Conservation (phyloP, 1,140 invertebrate genomes). For the Anthonomus grandis region DNA sequence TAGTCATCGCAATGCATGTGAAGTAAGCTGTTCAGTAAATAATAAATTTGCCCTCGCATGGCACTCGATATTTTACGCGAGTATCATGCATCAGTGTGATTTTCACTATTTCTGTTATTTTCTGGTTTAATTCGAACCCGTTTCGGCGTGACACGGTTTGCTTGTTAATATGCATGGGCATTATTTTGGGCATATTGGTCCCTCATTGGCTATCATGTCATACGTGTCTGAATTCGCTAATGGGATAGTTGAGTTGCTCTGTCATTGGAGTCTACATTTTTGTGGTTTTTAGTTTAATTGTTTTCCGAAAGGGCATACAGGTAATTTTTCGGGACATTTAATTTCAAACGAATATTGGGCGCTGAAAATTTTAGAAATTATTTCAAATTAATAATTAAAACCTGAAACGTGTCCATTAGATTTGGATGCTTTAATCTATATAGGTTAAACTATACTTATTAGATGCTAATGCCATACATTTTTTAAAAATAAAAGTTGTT, state of each 20-base stretch:
- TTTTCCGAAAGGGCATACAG: no score
- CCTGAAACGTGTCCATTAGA: no score
- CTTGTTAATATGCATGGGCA: conserved; percentile 31
- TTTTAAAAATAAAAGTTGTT: no score
- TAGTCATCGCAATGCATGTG: conserved; percentile 45
- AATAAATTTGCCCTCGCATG: conserved; percentile 42
- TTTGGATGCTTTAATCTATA: no score
- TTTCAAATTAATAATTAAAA: no score
- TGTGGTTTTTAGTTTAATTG: conserved; percentile 18
- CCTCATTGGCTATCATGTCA: conserved; percentile 21
- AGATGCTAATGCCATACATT: no score
- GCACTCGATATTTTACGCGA: conserved; percentile 41
- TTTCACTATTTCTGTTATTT: conserved; percentile 46
- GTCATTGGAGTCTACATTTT: conserved; percentile 6
- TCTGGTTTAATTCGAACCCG: conserved; percentile 36
- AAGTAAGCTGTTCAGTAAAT: conserved; percentile 45
- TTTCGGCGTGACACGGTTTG: conserved; percentile 21
- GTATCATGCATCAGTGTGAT: conserved; percentile 44
- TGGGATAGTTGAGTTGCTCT: conserved; percentile 18
- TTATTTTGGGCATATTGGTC: conserved; percentile 25
- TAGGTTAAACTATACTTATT: no score
- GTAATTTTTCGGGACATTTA: no score
- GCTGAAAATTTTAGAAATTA: no score
- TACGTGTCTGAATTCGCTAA: conserved; percentile 22
- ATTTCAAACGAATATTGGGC: no score